Conservation (phyloP, 2,888 invertebrate species). For the Neoascia interrupta region DNA sequence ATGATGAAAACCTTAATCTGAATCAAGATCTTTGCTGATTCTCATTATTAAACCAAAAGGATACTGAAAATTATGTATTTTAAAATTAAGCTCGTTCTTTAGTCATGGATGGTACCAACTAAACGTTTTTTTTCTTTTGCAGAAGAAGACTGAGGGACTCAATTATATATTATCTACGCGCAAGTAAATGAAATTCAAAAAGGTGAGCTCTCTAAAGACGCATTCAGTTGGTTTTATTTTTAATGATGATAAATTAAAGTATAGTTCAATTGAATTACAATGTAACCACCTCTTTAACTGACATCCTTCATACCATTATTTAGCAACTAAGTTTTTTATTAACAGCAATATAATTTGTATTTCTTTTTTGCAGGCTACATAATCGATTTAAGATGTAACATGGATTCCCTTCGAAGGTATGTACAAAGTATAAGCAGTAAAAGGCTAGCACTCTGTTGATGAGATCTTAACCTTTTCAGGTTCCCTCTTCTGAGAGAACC, state of each 20-base stretch:
- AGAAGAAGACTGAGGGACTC: too few species aligned
- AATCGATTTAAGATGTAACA: too few species aligned
- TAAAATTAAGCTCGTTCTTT: too few species aligned
- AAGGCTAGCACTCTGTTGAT: too few species aligned
- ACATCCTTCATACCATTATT: not conserved
- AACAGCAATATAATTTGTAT: not conserved
- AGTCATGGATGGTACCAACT: not conserved
- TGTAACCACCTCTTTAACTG: conserved; percentile 58
- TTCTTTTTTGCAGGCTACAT: conserved; percentile 5
- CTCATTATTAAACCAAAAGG: conserved; percentile 64
- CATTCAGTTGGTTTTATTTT: too few species aligned
- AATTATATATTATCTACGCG: not conserved
- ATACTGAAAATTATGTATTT: conserved; percentile 46
- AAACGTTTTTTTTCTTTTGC: not conserved
- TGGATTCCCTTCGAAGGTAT: too few species aligned
- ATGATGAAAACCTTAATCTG: conserved; percentile 62
- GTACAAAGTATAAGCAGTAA: too few species aligned
- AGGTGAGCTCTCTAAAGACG: too few species aligned
- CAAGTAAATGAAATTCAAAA: too few species aligned
- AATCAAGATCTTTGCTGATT: conserved; percentile 54
- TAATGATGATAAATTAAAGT: conserved; percentile 53
- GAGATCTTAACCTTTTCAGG: conserved; percentile 22
- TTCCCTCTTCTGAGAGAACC: too few species aligned
- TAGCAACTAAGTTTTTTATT: not conserved
- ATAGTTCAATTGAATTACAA: conserved; percentile 65